Evolutionary conservation across 2,797 vertebrate genomes (phyloP).

Genomic region (Hafferia zeledoni): DNA sequence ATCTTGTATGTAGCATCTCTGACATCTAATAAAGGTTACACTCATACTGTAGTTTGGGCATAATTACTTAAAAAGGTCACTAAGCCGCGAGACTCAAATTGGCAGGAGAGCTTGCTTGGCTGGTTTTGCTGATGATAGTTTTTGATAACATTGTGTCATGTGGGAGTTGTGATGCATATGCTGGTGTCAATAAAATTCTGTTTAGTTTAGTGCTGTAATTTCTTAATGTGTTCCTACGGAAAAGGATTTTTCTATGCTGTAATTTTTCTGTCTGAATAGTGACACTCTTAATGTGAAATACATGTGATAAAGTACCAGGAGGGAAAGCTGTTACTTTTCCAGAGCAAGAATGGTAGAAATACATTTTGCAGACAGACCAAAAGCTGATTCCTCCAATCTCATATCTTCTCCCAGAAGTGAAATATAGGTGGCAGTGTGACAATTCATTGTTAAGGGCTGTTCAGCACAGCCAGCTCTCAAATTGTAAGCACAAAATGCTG

Average conservation of each 20-base stretch:
- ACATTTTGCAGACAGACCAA: not conserved
- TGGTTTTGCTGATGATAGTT: not conserved
- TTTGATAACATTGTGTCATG: not conserved
- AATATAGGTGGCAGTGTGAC: not conserved
- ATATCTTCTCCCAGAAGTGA: not conserved
- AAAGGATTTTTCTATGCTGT: not conserved
- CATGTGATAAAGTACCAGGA: not conserved
- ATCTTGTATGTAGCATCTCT: not conserved
- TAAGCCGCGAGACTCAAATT: not conserved
- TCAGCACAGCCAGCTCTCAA: not conserved
- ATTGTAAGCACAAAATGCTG: not conserved
- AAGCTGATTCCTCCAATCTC: not conserved
- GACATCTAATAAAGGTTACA: not conserved
- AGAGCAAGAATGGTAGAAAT: not conserved
- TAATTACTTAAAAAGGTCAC: not conserved
- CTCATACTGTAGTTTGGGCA: not conserved
- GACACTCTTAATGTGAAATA: not conserved
- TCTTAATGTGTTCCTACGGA: not conserved
- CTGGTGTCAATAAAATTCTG: not conserved
- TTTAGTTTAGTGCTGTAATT: not conserved
- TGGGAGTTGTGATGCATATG: not conserved
- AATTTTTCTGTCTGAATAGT: not conserved
- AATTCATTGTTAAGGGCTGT: not conserved
- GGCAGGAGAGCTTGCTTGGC: not conserved
- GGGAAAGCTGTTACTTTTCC: not conserved